Conservation (phyloP, 2,797 vertebrate genomes). For the Catharus ustulatus region DNA sequence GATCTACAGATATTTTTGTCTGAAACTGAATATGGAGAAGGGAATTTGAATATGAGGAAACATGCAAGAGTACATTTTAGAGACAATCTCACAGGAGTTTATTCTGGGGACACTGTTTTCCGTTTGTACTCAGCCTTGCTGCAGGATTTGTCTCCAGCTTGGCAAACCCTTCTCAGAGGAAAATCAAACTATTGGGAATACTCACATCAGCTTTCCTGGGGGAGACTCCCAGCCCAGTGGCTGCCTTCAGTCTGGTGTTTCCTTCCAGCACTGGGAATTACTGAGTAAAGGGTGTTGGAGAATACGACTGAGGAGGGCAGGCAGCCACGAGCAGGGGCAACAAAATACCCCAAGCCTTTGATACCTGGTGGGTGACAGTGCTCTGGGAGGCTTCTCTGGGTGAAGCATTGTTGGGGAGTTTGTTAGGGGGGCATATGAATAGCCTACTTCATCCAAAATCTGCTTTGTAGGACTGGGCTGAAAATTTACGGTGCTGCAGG, state of each 20-base stretch:
- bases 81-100: not conserved
- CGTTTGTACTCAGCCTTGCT: not conserved
- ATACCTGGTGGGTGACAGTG: fast-evolving
- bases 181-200: not conserved
- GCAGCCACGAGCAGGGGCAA: fast-evolving
- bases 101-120: not conserved
- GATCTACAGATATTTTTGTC: not conserved
- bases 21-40: not conserved
- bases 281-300: not conserved
- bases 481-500: not conserved
- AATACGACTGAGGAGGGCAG: not conserved
- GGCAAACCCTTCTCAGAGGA: not conserved
- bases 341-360: not conserved
- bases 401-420: not conserved
- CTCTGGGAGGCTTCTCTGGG: not conserved
- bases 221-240: not conserved
- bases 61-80: not conserved
- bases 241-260: not conserved
- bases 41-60: not conserved
- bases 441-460: not conserved
- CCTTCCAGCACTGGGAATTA: not conserved
- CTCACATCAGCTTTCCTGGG: not conserved
- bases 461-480: not conserved
- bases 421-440: fast-evolving
- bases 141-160: fast-evolving